phyloP scores from a whole-genome alignment of 2,797 vertebrate species.

The Nyctalus aviator region DNA sequence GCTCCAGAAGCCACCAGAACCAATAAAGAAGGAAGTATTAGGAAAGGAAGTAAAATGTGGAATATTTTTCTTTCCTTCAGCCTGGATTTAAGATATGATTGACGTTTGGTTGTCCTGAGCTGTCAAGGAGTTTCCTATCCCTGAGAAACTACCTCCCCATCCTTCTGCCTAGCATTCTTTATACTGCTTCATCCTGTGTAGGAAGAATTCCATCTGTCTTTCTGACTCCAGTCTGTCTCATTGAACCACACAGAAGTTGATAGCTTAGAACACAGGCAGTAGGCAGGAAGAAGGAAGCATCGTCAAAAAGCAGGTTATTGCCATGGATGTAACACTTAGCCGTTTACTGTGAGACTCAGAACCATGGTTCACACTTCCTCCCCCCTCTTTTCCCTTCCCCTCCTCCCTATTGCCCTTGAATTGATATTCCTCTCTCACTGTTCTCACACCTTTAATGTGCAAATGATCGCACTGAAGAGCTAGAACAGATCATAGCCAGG shows the following conservation, averaged over 20 bases:
- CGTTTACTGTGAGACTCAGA: constrained; percentile 27
- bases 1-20: constrained; percentile 17
- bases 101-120: constrained; percentile 1
- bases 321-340: not conserved
- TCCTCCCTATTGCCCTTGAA: not conserved
- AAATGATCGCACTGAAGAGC: constrained; percentile 21
- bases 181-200: not conserved
- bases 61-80: not conserved
- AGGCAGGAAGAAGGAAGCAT: constrained; percentile 25
- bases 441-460: constrained; percentile 56
- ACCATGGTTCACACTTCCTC: not conserved
- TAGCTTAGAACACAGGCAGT: not conserved
- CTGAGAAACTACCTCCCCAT: not conserved
- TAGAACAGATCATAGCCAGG: not conserved
- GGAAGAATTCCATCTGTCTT: constrained; percentile 38
- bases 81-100: constrained; percentile 36
- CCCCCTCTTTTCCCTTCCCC: no score
- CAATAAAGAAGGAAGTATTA: constrained; percentile 24
- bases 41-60: constrained; percentile 44
- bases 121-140: not conserved
- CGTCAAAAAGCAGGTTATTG: constrained; percentile 22
- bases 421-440: constrained; percentile 32
- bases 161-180: constrained; percentile 19
- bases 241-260: not conserved
- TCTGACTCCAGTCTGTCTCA: constrained; percentile 8